Base-by-base conservation (phyloP, 2,797 vertebrate species). In the Nannoperca australis region DNA sequence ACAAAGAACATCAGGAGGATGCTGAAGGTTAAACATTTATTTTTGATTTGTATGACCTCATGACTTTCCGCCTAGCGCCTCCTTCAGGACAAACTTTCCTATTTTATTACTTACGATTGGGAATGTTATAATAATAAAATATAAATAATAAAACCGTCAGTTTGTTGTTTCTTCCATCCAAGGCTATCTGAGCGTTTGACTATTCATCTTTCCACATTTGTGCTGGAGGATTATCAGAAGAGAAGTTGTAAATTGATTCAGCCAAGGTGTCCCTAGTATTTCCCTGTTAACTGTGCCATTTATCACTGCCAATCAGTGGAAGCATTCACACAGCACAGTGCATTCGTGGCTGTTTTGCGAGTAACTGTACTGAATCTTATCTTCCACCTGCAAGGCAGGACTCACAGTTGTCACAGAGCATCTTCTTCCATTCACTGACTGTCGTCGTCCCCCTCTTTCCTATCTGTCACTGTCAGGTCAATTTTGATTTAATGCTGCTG, bases 381-480 rank as follows among this genome's bases (percentile, higher is more conserved):
- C 76, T 67, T 75, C 76, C 78, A 85, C 81, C 85, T 88, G 82
- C 74, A 60, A 73, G 49, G 74, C 65, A 49, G 4, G 24, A 73
- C 74, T 77, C 68, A 32, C 22, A 75, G 51, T 73, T 70, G 78
- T 83, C 84, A 67, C 42, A 2, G 24, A 66, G n/a, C 49, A 47
- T 71, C 75, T 54, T 44, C 70, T 50, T 55, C 70, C 58, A 65
- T 85, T 83, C 79, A 64, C 60, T 8, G 56, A 34, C 75, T 72
- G 80, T 84, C 82, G 67, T 36, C 75, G 2, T 17, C 62, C 55
- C 38, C 36, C 67, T 53, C 56, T 34, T 34, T 53, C 65, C 71
- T 65, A 86, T 88, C 86, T 76, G 20, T 89, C 81, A 76, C 70
- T 74, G 87, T 92, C 87, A 73, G 73, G 86, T 87, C 70, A 55